These are phyloP conservation scores for Oligia strigilis DNA, from an alignment of 2,888 invertebrate genomes.

Conservation along the genomic window DNA sequence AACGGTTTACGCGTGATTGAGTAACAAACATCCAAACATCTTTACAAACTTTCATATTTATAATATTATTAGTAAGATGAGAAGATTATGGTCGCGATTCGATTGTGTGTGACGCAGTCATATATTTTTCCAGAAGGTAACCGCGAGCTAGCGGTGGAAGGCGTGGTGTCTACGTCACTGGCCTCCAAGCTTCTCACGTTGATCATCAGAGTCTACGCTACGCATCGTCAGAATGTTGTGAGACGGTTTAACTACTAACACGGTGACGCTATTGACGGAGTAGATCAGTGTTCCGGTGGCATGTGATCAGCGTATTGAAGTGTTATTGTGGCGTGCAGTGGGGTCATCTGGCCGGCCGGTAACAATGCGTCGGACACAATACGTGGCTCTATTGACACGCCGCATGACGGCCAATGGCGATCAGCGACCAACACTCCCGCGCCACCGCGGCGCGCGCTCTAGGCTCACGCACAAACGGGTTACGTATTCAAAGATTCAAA, in stretches of 20 bases:
- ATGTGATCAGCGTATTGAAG: constrained; percentile 74
- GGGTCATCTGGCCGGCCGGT: constrained; percentile 80
- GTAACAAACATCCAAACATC: no score
- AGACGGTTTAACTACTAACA: constrained; percentile 35
- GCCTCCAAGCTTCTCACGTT: constrained; percentile 46
- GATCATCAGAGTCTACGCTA: constrained; percentile 47
- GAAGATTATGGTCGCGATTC: constrained; percentile 10
- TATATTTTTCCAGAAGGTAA: constrained; percentile 42
- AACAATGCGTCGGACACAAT: constrained; percentile 80
- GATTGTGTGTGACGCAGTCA: constrained; percentile 16
- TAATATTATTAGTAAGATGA: not conserved
- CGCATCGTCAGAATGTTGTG: constrained; percentile 45
- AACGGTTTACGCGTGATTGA: no score
- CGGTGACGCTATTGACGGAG: constrained; percentile 61
- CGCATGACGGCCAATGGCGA: constrained; percentile 66
- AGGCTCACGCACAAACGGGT: constrained; percentile 48
- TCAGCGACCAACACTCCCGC: constrained; percentile 52
- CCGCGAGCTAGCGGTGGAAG: constrained; percentile 23
- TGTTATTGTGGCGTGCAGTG: constrained; percentile 78
- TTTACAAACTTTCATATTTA: no score
- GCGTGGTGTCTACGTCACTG: constrained; percentile 54
- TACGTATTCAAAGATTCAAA: constrained; percentile 46
- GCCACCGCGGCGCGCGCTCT: constrained; percentile 23
- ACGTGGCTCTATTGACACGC: constrained; percentile 75
- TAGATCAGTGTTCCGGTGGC: constrained; percentile 66